Percentiles rank a stretch among this genome's conserved stretches.
Conservation (phyloP, 2,888 invertebrate species). For the Ennomos erosarius region DNA sequence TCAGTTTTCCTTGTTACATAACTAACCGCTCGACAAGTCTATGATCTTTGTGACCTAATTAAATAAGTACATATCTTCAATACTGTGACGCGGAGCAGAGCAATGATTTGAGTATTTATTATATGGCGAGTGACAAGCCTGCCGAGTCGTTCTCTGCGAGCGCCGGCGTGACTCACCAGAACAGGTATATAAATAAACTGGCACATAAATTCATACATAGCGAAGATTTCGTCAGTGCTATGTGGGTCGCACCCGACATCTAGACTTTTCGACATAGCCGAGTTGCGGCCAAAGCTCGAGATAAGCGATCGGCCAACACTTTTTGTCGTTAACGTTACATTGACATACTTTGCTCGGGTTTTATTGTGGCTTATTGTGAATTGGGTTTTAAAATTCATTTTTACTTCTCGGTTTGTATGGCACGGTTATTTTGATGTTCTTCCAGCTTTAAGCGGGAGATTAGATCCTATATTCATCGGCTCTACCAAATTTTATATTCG, state of each 20-base stretch:
- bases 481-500: neutral
- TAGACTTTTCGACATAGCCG: constrained; percentile 69
- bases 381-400: constrained; percentile 35
- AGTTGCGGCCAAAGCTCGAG: constrained; percentile 50
- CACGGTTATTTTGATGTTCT: too few species aligned
- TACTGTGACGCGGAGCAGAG: constrained; percentile 7
- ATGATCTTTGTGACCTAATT: constrained; percentile 7
- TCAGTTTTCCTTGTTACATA: constrained; percentile 19
- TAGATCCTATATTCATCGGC: too few species aligned
- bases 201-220: constrained; percentile 54
- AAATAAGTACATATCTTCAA: neutral
- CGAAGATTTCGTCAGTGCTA: constrained; percentile 64
- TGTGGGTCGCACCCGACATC: constrained; percentile 66
- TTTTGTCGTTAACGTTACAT: constrained; percentile 66
- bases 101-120: constrained; percentile 5
- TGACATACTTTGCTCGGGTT: constrained; percentile 54
- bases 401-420: constrained; percentile 7
- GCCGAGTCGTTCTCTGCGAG: constrained; percentile 31
- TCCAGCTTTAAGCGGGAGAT: too few species aligned
- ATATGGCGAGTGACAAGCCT: constrained; percentile 32
- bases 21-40: neutral
- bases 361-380: constrained; percentile 43
- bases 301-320: constrained; percentile 57
- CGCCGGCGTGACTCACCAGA: constrained; percentile 46
- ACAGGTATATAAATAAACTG: constrained; percentile 48